Base-by-base conservation (phyloP, 2,797 vertebrate species). In the Gymnoscopelus braueri region DNA sequence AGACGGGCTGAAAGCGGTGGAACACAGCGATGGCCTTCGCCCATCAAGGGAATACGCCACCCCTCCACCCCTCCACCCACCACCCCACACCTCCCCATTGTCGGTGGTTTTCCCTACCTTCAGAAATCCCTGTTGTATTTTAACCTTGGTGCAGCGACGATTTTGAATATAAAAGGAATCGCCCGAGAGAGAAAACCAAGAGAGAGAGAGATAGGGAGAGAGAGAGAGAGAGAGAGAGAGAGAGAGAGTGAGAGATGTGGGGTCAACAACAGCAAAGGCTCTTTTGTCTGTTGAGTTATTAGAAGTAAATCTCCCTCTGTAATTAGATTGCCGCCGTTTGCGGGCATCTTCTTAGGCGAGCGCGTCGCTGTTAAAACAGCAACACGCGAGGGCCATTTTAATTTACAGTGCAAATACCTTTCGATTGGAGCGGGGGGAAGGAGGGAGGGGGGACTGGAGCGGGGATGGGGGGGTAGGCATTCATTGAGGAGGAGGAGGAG, bases 331-430 rank as follows among this genome's bases (percentile, higher is more conserved):
- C 87, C 84, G 82, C 88, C 91, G 93, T 93, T 93, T 94, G 92
- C 87, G 87, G 90, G 92, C 90, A 88, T 91, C 88, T 88, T 92
- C 88, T 89, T 88, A 88, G 87, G 83, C 79, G 86, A 86, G 78
- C 35, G 66, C 71, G 63, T 79, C 73, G 1, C 74, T 75, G 87
- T 88, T 89, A 88, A 90, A 89, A 85, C 82, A 81, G 90, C 82
- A 82, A 82, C 79, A 83, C 70, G 77, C 86, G 73, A 82, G 82
- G 80, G 73, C 1, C 82, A 88, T 91, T 93, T 91, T 91, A 91
- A 88, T 93, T 94, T 92, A 94, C 93, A 94, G 94, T 94, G 91
- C 92, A 94, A 93, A 96, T 94, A 93, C 92, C 91, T 84, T 94
- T 94, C 94, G 91, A 94, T 93, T 92, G 83, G 26, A 47, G 44